Base-by-base conservation (phyloP, 2,888 invertebrate species). In the Drosophila prolongata region DNA sequence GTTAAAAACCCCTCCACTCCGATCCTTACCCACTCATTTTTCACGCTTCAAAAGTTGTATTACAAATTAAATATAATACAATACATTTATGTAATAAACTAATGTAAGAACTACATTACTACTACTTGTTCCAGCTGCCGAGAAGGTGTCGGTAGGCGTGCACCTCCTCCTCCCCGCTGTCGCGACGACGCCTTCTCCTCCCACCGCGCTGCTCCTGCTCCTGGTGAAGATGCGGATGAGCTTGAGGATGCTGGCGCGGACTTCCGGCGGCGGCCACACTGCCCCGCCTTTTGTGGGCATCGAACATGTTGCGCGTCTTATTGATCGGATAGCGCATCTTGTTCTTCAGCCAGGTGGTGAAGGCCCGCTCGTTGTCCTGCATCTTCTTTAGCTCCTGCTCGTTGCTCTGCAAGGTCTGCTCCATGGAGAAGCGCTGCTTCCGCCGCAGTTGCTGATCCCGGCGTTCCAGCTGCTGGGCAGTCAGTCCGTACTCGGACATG, bases 401-500 rank as follows among this genome's bases (percentile, higher is more conserved):
- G 52, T 91, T 92, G 34, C 92, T 85, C 71, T 91, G 92, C 4
- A 93, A 76, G 19, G 91, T 87, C 53, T 90, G 90, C 27, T 91
- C 89, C 43, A 87, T 69, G 54, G 82, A 74, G 8, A 73, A 83
- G 34, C 86, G 89, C 30, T 90, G 86, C 47, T 90, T 87, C 13
- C 86, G 87, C 47, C 93, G 91, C 59, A 91, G 79, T 35, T 91
- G 90, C 54, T 90, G 90, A 53, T 93, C 91, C 27, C 93, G 90
- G 53, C 91, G 91, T 60, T 93, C 91, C 58, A 93, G 77, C 77
- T 94, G 93, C 40, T 92, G 90, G 5, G 91, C 92, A 49, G 92
- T 93, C 44, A 94, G 79, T 0, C 94, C 94, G 75, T 94, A 94
- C 81, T 94, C 94, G 0, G 94, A 94, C 67, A 93, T 88, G 62